Base-by-base conservation (phyloP, 2,113 vertebrate genomes). In the Dicerorhinus sumatrensis region DNA sequence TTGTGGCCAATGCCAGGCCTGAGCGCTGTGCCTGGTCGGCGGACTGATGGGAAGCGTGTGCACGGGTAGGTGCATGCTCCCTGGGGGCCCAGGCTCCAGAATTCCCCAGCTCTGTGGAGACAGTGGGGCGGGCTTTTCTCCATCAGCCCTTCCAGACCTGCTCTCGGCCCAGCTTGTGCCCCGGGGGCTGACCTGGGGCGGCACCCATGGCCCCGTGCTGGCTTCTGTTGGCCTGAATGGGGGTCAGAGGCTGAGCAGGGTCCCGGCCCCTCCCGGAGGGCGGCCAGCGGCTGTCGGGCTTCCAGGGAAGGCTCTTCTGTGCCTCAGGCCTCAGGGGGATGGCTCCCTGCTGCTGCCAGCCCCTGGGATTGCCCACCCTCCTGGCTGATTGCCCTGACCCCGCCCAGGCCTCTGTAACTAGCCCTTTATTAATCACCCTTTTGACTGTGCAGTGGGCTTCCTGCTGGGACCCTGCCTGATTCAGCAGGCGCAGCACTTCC, bases 291-390 rank as follows among this genome's bases (percentile, higher is more conserved):
- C 20, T 39, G 36, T 21, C 42, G 42, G 21, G 27, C 33, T 58
- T 31, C 51, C 14, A 42, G 51, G 69, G 23, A 42, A 1, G 18
- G 27, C 14, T 54, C 29, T 42, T 70, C 73, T 16, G n/a, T 21
- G 23, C 27, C 54, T 29, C 54, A 65, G 60, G 56, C 39, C 23
- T 20, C 3, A 29, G 70, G 27, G n/a, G 12, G 29, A 31, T 4
- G 3, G 29, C 48, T 8, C 31, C 48, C 60, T 17, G 0, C 51
- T 6, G 21, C 63, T 18, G 58, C 48, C 42, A 56, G 46, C 42
- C 31, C 14, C 6, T 0, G 8, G 70, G 13, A 42, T 42, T 0
- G 2, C 3, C 23, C n/a, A 2, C 17, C 0, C 1, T 10, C n/a
- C 20, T 12, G 2, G 20, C 69, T 83, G 88, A 25, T 29, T n/a